Conservation (phyloP, 1,140 invertebrate species). For the Papilio machaon region DNA sequence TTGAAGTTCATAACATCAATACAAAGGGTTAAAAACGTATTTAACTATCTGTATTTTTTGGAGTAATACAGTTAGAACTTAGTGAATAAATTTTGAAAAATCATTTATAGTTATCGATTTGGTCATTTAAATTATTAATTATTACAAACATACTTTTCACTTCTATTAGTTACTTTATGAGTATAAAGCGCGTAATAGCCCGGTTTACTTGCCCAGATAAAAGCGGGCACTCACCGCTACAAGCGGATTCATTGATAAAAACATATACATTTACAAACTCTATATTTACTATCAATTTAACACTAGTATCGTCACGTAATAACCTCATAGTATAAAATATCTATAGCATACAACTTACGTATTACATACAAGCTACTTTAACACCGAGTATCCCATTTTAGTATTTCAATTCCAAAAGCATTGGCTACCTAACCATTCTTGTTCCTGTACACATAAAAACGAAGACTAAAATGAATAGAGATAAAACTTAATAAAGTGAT, state of each 20-base stretch:
- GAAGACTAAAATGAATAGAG: neutral
- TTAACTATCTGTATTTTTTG: too few relatives aligned
- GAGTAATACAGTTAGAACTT: too few relatives aligned
- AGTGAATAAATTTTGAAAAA: too few relatives aligned
- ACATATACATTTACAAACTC: neutral
- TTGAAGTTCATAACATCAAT: too few relatives aligned
- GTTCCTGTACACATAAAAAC: neutral
- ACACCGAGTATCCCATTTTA: too few relatives aligned
- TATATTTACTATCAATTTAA: neutral
- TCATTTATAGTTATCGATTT: too few relatives aligned
- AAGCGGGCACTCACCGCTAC: conserved; percentile 6
- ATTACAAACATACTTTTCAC: too few relatives aligned
- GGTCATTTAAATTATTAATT: too few relatives aligned
- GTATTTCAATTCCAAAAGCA: too few relatives aligned
- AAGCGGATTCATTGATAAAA: conserved; percentile 6
- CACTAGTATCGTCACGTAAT: neutral
- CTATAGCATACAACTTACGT: neutral
- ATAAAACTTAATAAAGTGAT: neutral
- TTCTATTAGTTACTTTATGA: neutral
- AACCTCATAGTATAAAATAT: neutral
- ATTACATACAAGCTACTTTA: neutral
- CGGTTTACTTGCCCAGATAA: conserved; percentile 11
- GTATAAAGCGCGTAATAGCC: neutral
- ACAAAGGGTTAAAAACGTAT: too few relatives aligned
- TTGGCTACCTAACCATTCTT: neutral